These are phyloP conservation scores for Eilema griseolum DNA, from an alignment of 2,888 invertebrate species.

Conservation along the genomic window DNA sequence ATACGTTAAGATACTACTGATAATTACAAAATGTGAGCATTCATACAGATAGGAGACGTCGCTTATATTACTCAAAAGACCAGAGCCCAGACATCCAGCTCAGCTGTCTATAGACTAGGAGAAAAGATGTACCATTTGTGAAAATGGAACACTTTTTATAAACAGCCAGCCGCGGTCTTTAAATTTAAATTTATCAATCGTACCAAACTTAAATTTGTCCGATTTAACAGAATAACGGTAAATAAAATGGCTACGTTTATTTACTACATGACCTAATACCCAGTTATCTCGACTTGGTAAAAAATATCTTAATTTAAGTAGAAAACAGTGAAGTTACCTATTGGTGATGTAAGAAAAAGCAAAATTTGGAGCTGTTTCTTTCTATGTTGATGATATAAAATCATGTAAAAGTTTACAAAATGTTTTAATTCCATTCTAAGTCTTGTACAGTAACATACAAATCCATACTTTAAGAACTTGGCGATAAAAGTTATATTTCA, in stretches of 20 bases:
- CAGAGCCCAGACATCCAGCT: conserved; percentile 25
- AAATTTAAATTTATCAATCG: conserved; percentile 28
- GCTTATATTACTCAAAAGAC: conserved; percentile 59
- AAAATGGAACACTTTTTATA: neutral
- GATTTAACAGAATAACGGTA: conserved; percentile 40
- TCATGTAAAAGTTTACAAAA: conserved; percentile 62
- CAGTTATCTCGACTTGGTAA: conserved; percentile 59
- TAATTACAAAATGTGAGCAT: conserved; percentile 85
- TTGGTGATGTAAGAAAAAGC: conserved; percentile 27
- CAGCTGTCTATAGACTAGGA: conserved; percentile 25
- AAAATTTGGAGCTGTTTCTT: conserved; percentile 42
- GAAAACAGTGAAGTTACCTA: conserved; percentile 35
- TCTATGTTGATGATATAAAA: conserved; percentile 37
- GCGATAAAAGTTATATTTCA: conserved; percentile 36
- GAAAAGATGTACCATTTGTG: conserved; percentile 26
- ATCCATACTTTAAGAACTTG: conserved; percentile 62
- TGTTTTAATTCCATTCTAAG: conserved; percentile 67
- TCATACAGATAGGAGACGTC: conserved; percentile 79
- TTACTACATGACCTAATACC: conserved; percentile 52
- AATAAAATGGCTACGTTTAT: conserved; percentile 49
- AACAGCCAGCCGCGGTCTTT: conserved; percentile 30
- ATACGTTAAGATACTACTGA: conserved; percentile 76
- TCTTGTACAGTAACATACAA: conserved; percentile 69
- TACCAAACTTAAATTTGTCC: conserved; percentile 23
- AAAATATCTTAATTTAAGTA: conserved; percentile 53